Evolutionary conservation across 2,113 vertebrate genomes (phyloP), one percentile per base, ranked within the genome.

Genomic region (Pelodiscus sinensis): DNA sequence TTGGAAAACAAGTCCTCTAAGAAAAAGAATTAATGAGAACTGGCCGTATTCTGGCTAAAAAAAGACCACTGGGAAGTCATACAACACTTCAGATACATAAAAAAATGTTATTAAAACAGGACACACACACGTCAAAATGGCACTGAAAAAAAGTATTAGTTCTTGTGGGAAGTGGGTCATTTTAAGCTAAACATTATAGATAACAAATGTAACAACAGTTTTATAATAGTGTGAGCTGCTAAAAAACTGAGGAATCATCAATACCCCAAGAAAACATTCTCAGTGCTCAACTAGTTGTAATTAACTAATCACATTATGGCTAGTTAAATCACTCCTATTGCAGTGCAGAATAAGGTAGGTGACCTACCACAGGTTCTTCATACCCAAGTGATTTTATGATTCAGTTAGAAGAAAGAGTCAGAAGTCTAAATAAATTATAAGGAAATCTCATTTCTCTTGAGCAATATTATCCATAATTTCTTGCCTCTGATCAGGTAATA

Each of bases 181-280:
- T 81, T 92, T 93, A 80, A 54, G 60, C n/a, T 78, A 92, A 94
- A 44, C 62, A 81, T 89, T 95, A 89, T 5, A 11, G 89, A 2
- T 5, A 94, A 79, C 88, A 89, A 31, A 6, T 68, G 31, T 88
- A 93, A 92, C 87, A 94, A 86, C 95, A 93, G 77, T 86, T 85
- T 81, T 81, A 24, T 79, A 95, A 93, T 83, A 51, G 89, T 90
- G 56, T 60, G 94, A 85, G 85, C 92, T 95, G 24, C 60, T 96
- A 93, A 94, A 94, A 73, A 77, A 93, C 90, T 87, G 91, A 81
- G 93, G 90, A 90, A 85, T 96, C 92, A 94, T 96, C 94, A 81
- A 60, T 92, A 87, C 85, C 81, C 84, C 93, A 79, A 91, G 93
- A 89, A 94, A 71, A 86, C 68, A 89, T 79, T 44, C 44, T 85